Base-by-base conservation (phyloP, 2,113 vertebrate species). In the Corydoras maculifer region DNA sequence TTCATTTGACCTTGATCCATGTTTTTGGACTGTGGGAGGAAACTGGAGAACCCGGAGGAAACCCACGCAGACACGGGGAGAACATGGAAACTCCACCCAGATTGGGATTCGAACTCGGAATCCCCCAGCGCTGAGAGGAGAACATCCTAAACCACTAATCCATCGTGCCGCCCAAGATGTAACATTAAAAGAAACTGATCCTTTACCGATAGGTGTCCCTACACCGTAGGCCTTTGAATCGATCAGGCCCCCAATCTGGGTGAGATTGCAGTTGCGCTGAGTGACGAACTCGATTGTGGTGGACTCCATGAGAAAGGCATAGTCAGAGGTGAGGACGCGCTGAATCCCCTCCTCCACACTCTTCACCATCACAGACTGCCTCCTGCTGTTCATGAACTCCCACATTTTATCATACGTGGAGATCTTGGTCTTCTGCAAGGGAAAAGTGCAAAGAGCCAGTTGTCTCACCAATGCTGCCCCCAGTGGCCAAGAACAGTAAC, bases 321-420 rank as follows among this genome's bases (percentile, higher is more conserved):
- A 98, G 86, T 98, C 96, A 0, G 96, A 97, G 70, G 94, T 98
- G 76, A 98, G 87, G 60, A 93, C 94, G 0, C 95, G 89, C 74
- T 97, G 94, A 84, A 98, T 98, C 6, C 96, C 96, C 84, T 98
- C 96, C 67, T 98, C 95, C 69, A 97, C 91, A 31, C 91, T 95
- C 88, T 97, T 96, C 70, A 98, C 95, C 81, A 98, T 91, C 74
- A 96, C 95, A 3, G 95, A 94, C 75, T 95, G 93, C 69, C 92
- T 91, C 73, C 95, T 90, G 90, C 95, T 98, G 86, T 94, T 98
- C 96, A 98, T 98, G 84, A 98, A 98, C 70, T 96, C 95, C 96
- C 96, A 98, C 96, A 99, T 99, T 90, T 98, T 98, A 82, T 98
- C 96, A 2, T 98, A 97, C 0, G 96, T 98, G 65, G 96, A 96